Conservation (phyloP, 2,888 invertebrate species). For the Lottia gigantea region DNA sequence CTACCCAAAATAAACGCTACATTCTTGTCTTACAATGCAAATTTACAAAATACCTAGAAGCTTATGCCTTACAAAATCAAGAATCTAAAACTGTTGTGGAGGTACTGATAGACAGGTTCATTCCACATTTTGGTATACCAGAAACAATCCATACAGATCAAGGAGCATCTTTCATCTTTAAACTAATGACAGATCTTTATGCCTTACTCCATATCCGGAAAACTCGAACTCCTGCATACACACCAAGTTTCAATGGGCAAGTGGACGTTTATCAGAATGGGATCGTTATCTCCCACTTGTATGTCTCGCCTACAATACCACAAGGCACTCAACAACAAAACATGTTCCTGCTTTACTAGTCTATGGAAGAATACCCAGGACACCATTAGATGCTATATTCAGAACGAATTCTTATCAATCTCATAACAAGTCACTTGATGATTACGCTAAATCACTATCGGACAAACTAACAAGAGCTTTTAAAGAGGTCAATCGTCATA, state of each 20-base stretch:
- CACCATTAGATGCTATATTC: background rate
- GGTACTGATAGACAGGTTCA: background rate
- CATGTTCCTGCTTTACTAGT: too few relatives aligned
- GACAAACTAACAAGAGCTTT: background rate
- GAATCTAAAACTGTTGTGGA: background rate
- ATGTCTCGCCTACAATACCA: background rate
- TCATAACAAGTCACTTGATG: background rate
- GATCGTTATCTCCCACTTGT: slow-evolving; percentile 4
- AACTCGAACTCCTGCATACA: background rate
- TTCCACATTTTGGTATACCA: slow-evolving; percentile 3
- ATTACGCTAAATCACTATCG: background rate
- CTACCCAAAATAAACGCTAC: background rate
- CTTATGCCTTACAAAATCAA: background rate
- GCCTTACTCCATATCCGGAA: background rate
- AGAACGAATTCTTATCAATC: background rate
- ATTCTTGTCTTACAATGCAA: background rate
- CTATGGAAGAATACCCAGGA: background rate
- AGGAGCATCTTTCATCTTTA: background rate
- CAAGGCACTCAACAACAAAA: background rate
- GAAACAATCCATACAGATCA: slow-evolving; percentile 3
- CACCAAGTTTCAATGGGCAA: slow-evolving; percentile 1
- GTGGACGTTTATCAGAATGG: slow-evolving; percentile 2
- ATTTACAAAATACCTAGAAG: background rate
- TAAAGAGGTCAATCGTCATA: background rate
- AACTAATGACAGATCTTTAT: slow-evolving; percentile 3